Evolutionary conservation across 2,113 vertebrate species (phyloP).

Genomic region (Colius striatus): DNA sequence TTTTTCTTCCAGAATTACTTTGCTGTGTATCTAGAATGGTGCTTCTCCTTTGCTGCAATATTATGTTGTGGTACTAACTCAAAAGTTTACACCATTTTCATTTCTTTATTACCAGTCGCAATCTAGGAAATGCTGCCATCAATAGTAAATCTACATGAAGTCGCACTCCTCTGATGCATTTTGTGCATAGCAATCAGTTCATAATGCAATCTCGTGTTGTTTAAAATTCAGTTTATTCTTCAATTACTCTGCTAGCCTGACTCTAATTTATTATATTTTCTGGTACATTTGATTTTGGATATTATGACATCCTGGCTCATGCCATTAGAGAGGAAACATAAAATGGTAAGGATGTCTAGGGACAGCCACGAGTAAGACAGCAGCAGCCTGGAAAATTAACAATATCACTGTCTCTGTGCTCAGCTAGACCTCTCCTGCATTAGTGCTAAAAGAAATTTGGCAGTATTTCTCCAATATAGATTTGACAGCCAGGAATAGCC

Average conservation of each 20-base stretch:
- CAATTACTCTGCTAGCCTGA: conserved; percentile 57
- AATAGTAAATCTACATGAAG: conserved; percentile 60
- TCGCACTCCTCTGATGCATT: conserved; percentile 7
- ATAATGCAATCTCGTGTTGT: conserved; percentile 9
- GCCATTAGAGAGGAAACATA: conserved; percentile 63
- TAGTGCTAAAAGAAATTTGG: background rate
- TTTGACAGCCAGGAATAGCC: conserved; percentile 1
- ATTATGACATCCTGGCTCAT: conserved; percentile 57
- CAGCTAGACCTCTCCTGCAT: background rate
- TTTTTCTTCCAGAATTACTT: background rate
- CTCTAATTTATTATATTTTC: conserved; percentile 75
- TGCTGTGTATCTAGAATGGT: background rate
- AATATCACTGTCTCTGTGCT: conserved; percentile 7
- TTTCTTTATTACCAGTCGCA: conserved; percentile 50
- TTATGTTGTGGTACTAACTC: conserved; percentile 10
- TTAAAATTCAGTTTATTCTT: conserved; percentile 75
- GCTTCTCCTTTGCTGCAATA: background rate
- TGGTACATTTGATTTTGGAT: conserved; percentile 72
- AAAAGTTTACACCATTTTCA: background rate
- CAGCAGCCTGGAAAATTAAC: conserved; percentile 68
- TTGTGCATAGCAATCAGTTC: conserved; percentile 60
- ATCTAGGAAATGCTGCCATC: conserved; percentile 41
- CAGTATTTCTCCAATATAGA: background rate
- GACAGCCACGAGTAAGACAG: conserved; percentile 27
- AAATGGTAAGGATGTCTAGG: conserved; percentile 38